phyloP scores from a whole-genome alignment of 1,140 invertebrate species.

The Drosophila burlai region DNA sequence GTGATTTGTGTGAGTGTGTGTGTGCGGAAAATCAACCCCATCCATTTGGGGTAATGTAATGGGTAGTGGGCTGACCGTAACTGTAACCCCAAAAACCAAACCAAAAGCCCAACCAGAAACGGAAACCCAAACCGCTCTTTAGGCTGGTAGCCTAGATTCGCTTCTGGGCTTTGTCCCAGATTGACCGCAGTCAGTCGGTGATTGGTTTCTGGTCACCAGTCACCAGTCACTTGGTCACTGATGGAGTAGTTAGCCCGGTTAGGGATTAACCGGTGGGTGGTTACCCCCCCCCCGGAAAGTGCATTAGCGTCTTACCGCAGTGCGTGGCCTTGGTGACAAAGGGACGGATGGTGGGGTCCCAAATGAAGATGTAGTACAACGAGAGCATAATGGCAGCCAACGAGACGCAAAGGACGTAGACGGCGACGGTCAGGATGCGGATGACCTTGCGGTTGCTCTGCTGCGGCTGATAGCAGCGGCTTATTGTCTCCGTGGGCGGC shows the following conservation, averaged over 20 bases:
- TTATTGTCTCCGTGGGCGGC: constrained; percentile 92
- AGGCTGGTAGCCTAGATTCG: constrained; percentile 56
- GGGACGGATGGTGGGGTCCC: constrained; percentile 90
- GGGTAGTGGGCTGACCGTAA: constrained; percentile 2
- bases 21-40: constrained; percentile 21
- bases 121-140: constrained; percentile 8
- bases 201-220: constrained; percentile 26
- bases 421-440: constrained; percentile 96
- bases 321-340: constrained; percentile 83
- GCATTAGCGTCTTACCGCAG: constrained; percentile 70
- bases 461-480: constrained; percentile 90
- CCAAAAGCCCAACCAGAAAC: constrained; percentile 2
- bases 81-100: neutral
- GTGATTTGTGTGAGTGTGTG: too few species aligned
- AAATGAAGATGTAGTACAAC: constrained; percentile 97
- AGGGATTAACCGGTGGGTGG: neutral
- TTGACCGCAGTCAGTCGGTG: constrained; percentile 48
- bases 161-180: constrained; percentile 49
- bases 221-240: neutral
- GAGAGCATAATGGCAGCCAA: constrained; percentile 97
- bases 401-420: constrained; percentile 97
- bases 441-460: constrained; percentile 92
- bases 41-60: constrained; percentile 3
- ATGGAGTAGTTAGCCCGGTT: constrained; percentile 5
- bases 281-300: neutral